Percentiles rank a stretch among this genome's conserved stretches.
Conservation (phyloP, 2,888 invertebrate genomes). For the Drosophila stalkeri region DNA sequence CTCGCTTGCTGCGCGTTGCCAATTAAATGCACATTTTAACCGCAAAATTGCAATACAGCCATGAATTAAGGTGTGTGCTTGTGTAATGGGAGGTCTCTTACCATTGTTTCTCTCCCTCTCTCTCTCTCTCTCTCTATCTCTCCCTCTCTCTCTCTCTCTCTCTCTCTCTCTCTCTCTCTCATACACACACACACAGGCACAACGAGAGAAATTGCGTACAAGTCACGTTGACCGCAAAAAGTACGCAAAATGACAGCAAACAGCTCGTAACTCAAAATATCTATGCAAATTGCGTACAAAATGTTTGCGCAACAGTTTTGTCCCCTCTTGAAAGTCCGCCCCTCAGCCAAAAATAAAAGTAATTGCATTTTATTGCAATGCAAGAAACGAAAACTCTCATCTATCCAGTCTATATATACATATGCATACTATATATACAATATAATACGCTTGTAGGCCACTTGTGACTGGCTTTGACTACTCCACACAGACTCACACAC, state of each 20-base stretch:
- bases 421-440: slow-evolving; percentile 1
- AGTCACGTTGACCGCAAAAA: slow-evolving; percentile 48
- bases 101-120: not conserved
- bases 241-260: slow-evolving; percentile 33
- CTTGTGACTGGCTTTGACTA: slow-evolving; percentile 39
- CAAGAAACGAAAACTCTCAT: slow-evolving; percentile 19
- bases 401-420: slow-evolving; percentile 7
- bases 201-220: slow-evolving; percentile 14
- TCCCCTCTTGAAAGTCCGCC: slow-evolving; percentile 6
- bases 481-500: slow-evolving; percentile 5
- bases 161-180: not conserved
- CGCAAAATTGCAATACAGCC: slow-evolving; percentile 44
- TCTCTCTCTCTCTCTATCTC: not conserved
- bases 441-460: slow-evolving; percentile 16
- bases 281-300: slow-evolving; percentile 55
- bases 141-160: not conserved
- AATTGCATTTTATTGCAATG: slow-evolving; percentile 75
- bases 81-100: not conserved
- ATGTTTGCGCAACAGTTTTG: slow-evolving; percentile 65
- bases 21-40: slow-evolving; percentile 59
- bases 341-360: slow-evolving; percentile 60
- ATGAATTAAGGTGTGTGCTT: slow-evolving; percentile 37
- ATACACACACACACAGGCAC: not conserved
- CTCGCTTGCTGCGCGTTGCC: slow-evolving; percentile 16
- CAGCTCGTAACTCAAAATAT: slow-evolving; percentile 42